Percentiles rank a stretch among this genome's conserved stretches.
Evolutionary conservation across 2,797 vertebrate species (phyloP).

Genomic region (Tokudaia muenninki): DNA sequence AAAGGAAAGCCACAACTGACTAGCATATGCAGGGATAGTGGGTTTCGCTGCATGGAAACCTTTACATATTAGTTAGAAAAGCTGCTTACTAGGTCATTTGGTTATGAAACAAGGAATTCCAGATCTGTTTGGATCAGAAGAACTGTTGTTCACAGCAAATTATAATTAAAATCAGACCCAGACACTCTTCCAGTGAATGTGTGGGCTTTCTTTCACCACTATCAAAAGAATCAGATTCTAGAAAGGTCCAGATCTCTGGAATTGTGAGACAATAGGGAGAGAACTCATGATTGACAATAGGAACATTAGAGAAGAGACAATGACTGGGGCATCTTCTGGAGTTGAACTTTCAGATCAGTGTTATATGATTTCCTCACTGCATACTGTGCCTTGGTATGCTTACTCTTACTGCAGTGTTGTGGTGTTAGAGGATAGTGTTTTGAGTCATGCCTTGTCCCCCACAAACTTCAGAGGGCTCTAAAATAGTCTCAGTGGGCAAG

Average conservation of each 20-base stretch:
- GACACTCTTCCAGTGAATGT: neutral
- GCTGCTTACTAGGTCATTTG: neutral
- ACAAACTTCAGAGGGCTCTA: neutral
- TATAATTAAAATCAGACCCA: neutral
- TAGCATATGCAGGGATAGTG: neutral
- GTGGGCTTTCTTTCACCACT: neutral
- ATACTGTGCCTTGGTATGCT: neutral
- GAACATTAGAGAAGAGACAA: neutral
- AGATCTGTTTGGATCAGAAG: neutral
- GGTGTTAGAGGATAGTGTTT: neutral
- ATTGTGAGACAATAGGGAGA: neutral
- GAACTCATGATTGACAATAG: accelerated
- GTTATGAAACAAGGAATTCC: neutral
- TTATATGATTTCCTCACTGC: neutral
- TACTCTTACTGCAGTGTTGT: neutral
- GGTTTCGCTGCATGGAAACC: conserved; percentile 61
- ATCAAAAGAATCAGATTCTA: neutral
- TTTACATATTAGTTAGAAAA: conserved; percentile 60
- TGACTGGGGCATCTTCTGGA: neutral
- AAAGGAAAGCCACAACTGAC: conserved; percentile 48
- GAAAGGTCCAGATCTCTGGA: neutral
- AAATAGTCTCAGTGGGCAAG: neutral
- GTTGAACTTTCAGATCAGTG: neutral
- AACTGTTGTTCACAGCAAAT: neutral
- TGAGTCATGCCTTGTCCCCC: neutral